Conservation (phyloP, 1,140 invertebrate genomes). For the Magallana angulata region DNA sequence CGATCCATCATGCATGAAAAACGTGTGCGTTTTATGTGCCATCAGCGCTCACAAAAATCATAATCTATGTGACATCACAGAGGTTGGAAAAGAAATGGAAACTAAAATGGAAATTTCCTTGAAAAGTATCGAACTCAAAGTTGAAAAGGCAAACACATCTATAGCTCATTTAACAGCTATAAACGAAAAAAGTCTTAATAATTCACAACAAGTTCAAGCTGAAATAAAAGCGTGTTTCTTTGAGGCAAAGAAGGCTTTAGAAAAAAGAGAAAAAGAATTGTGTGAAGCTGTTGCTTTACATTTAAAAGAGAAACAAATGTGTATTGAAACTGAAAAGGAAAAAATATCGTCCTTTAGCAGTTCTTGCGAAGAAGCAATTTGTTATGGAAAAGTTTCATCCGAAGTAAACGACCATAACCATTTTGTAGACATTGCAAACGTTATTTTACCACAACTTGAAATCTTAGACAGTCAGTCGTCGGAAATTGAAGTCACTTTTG, state of each 20-base stretch:
- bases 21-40: neutral
- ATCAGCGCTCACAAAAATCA: neutral
- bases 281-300: neutral
- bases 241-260: neutral
- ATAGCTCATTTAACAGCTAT: neutral
- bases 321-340: neutral
- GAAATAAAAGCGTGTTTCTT: neutral
- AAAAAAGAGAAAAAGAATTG: neutral
- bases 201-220: neutral
- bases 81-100: neutral
- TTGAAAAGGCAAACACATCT: neutral
- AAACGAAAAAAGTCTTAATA: neutral
- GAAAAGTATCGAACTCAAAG: neutral
- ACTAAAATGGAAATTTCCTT: neutral
- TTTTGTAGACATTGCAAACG: neutral
- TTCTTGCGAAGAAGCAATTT: neutral
- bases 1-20: neutral
- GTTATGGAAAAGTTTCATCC: neutral
- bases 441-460: neutral
- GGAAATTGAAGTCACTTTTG: neutral
- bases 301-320: neutral
- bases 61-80: neutral
- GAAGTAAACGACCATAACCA: neutral
- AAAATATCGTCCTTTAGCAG: neutral
- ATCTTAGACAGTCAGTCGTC: neutral